These are phyloP conservation scores for Prionailurus bengalensis DNA, from an alignment of 2,113 vertebrate genomes.

Conservation along the genomic window DNA sequence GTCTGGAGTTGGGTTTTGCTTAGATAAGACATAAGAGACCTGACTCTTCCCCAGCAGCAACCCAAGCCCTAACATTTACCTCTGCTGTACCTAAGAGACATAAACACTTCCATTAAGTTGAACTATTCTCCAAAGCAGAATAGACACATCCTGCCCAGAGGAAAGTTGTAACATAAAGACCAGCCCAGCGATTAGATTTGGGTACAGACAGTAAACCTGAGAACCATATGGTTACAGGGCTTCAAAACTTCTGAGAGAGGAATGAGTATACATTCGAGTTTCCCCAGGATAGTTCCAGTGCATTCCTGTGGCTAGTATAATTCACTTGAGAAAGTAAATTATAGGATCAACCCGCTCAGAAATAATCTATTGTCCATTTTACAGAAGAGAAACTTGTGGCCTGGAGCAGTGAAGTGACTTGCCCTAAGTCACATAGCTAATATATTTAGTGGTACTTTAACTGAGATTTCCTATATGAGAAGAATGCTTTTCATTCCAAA, in stretches of 20 bases:
- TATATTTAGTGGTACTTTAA: not conserved
- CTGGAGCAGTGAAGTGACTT: not conserved
- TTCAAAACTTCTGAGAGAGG: not conserved
- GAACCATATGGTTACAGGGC: not conserved
- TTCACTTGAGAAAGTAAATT: not conserved
- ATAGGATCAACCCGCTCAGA: not conserved
- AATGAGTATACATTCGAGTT: no score
- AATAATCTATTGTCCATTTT: not conserved
- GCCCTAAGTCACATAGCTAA: not conserved
- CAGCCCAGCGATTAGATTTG: not conserved
- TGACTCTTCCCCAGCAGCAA: not conserved
- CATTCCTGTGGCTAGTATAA: not conserved
- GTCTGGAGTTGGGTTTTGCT: not conserved
- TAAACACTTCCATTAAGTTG: not conserved
- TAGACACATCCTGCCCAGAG: not conserved
- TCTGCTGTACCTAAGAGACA: not conserved
- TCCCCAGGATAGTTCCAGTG: not conserved
- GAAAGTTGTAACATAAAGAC: not conserved
- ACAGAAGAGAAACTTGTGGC: not conserved
- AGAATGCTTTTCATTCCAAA: not conserved
- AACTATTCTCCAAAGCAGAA: not conserved
- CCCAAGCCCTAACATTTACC: not conserved
- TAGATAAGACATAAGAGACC: not conserved
- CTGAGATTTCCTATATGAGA: not conserved
- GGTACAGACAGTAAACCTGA: not conserved